Conservation (phyloP, 2,797 vertebrate genomes). For the Anguilla marmorata region DNA sequence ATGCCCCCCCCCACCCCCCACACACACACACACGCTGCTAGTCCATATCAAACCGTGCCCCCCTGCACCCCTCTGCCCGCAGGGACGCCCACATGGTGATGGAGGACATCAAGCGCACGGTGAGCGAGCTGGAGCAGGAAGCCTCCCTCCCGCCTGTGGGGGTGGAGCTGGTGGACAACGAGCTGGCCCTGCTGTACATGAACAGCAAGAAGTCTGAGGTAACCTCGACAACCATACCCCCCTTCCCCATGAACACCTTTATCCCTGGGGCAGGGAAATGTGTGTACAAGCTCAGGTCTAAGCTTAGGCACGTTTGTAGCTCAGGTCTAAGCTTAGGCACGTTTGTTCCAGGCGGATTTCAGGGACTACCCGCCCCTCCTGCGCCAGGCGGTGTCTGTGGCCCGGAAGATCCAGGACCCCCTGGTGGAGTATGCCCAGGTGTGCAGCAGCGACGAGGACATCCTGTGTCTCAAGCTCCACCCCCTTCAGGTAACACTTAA, state of each 20-base stretch:
- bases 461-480: conserved; percentile 95
- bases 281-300: not conserved
- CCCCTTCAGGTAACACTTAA: conserved; percentile 84
- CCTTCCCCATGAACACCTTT: not conserved
- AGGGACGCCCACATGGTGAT: conserved; percentile 98
- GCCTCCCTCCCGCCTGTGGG: conserved; percentile 91
- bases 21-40: no score
- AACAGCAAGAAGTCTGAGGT: conserved; percentile 99
- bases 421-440: conserved; percentile 96
- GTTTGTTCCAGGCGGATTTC: conserved; percentile 81
- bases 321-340: not conserved
- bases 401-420: conserved; percentile 95
- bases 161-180: conserved; percentile 95
- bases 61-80: conserved; percentile 32
- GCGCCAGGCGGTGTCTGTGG: conserved; percentile 93
- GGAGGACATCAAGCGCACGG: conserved; percentile 95
- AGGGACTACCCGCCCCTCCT: conserved; percentile 95
- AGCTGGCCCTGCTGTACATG: conserved; percentile 95
- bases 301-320: not conserved
- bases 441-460: conserved; percentile 95
- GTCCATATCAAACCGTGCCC: not conserved
- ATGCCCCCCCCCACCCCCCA: not conserved
- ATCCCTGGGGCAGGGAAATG: not conserved
- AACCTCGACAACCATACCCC: not conserved
- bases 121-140: conserved; percentile 93